Evolutionary conservation across 2,888 invertebrate genomes (phyloP), one percentile per base, ranked within the genome.

Genomic region (Tineola bisselliella): DNA sequence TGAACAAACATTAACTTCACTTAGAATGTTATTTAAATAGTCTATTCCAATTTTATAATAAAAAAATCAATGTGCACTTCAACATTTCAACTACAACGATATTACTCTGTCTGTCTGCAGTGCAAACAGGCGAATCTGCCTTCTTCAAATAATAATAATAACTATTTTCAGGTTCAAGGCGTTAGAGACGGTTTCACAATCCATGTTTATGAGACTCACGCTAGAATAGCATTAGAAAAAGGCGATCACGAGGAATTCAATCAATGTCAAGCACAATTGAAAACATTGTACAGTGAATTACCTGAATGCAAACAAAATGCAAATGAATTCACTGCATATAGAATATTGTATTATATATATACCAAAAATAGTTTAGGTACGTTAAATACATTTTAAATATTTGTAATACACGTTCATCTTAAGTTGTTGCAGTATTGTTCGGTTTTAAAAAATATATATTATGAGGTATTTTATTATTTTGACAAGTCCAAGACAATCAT

Each of bases 201-300:
- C n/a, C 91, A 94, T 74, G 99, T 99, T 11, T 99, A 99, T 86
- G 99, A 99, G 88, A 98, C 97, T 3, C 99, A 99, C 88, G 99
- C 98, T 4, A 90, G 98, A 61, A 96, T 99, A 72, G 98, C 99
- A 59, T 89, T 99, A 77, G 99, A 99, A 80, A 98, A 95, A 84
- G 96, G 97, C 61, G 99, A 99, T 76, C 97, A 98, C 77, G 98
- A 98, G 75, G 99, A 99, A 79, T 99, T 99, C 77, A 99, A 99
- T 88, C 99, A 99, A 81, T 99, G 99, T 77, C 99, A 99, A 86
- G 97, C 98, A 12, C 99, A 99, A 84, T 88, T 99, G 61, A 96
- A 96, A 88, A 94, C 96, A 90, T 89, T 99, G 33, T 99, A 99
- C 78, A 84, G 90, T 65, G 95, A 96, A 79, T 82, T 94, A 63